Conservation (phyloP, 2,888 invertebrate genomes). For the Agrotis puta region DNA sequence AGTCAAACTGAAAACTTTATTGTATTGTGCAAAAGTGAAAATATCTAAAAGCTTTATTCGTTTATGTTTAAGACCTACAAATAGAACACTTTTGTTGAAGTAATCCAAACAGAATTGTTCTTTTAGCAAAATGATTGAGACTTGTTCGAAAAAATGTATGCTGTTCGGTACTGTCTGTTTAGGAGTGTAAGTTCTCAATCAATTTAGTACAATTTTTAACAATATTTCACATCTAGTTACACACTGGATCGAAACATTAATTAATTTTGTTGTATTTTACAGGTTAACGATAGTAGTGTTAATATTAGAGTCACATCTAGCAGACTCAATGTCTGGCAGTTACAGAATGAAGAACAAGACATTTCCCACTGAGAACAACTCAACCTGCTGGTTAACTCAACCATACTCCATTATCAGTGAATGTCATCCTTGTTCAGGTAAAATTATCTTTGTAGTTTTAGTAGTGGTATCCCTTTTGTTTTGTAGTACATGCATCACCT, state of each 20-base stretch:
- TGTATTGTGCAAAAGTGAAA: slow-evolving; percentile 10
- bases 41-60: not conserved
- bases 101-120: not conserved
- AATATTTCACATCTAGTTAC: too few relatives aligned
- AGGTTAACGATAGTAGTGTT: slow-evolving; percentile 95
- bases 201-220: too few relatives aligned
- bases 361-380: slow-evolving; percentile 94
- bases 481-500: not conserved
- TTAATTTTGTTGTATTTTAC: slow-evolving; percentile 71
- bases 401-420: slow-evolving; percentile 93
- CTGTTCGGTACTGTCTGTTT: slow-evolving; percentile 94
- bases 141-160: slow-evolving; percentile 96
- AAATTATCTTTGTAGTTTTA: not conserved
- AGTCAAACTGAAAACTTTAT: not conserved
- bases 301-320: slow-evolving; percentile 94
- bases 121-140: slow-evolving; percentile 94
- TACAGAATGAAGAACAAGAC: slow-evolving; percentile 92
- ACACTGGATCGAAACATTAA: too few relatives aligned
- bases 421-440: slow-evolving; percentile 96
- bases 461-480: not conserved
- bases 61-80: not conserved
- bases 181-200: slow-evolving; percentile 92
- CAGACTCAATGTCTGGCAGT: slow-evolving; percentile 90
- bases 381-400: slow-evolving; percentile 94
- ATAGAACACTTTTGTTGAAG: slow-evolving; percentile 8